Base-by-base conservation (phyloP, 2,113 vertebrate species). In the Ailurus styani region DNA sequence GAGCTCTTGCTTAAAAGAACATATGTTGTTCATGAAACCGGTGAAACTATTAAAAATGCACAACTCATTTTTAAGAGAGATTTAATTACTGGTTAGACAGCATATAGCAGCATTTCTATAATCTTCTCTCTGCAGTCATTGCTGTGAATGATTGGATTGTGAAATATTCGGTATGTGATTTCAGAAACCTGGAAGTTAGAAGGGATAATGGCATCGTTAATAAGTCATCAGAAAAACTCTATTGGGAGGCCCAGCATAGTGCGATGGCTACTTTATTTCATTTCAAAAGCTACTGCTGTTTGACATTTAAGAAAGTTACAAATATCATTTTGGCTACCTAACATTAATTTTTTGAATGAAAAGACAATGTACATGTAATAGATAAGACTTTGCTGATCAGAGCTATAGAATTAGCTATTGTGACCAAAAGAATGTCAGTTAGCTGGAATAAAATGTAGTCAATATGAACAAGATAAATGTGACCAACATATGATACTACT, bases 41-140 rank as follows among this genome's bases (percentile, higher is more conserved):
- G 75, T 96, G 88, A 91, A 82, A 77, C 70, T 85, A 97, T 98
- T 85, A 95, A 97, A 98, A 97, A 86, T 54, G 27, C 70, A 64
- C 85, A n/a, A 72, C 50, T 97, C n/a, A 95, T 96, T 97, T 98
- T 90, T 82, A 95, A 88, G 88, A 60, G 89, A 95, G 54, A n/a
- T 18, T 66, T 98, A 94, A 98, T 98, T 98, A 96, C 88, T 86
- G 94, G 54, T 34, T 93, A 70, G 93, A 89, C 52, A 73, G 92
- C 57, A 13, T 86, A 75, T 47, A 78, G 27, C 54, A 77, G 18
- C 82, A 77, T 62, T 72, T 72, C 64, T 84, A n/a, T 72, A 93
- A 97, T 95, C 86, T 72, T 52, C 47, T 60, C 68, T 66, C 85
- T 91, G 62, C 64, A 68, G 88, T 45, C 78, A 75, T 18, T 15